A percentile compares a stretch with the other conserved stretches of the same genome.
Conservation (phyloP, 92 coral and sea anemone species). For the Umimayanthus kanabou region DNA sequence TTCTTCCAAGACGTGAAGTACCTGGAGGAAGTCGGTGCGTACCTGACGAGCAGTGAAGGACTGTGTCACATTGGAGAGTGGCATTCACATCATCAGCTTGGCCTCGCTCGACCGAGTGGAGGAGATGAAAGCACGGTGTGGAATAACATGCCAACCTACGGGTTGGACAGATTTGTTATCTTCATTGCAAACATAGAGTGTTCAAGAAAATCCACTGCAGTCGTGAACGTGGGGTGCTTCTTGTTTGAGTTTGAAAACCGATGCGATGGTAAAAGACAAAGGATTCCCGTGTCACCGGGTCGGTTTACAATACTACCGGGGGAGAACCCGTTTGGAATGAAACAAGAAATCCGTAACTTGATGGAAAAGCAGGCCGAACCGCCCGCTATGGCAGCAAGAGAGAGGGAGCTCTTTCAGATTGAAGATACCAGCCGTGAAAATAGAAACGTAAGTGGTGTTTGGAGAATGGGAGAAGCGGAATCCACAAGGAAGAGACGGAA, state of each 20-base stretch:
- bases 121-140: slow-evolving; percentile 92
- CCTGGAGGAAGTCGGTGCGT: slow-evolving; percentile 64
- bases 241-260: slow-evolving; percentile 62
- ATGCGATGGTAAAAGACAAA: slow-evolving; percentile 4
- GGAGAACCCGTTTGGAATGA: slow-evolving; percentile 41
- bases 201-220: background rate
- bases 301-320: slow-evolving; percentile 30
- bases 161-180: slow-evolving; percentile 68
- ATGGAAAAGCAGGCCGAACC: background rate
- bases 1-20: slow-evolving; percentile 83
- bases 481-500: no score
- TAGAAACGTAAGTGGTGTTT: background rate
- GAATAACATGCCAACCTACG: slow-evolving; percentile 78
- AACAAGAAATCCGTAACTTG: background rate
- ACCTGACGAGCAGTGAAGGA: slow-evolving; percentile 67
- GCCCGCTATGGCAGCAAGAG: background rate
- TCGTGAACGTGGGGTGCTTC: slow-evolving; percentile 60
- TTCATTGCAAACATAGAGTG: slow-evolving; percentile 75
- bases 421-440: background rate
- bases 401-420: background rate
- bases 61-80: slow-evolving; percentile 96
- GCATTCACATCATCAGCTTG: slow-evolving; percentile 91
- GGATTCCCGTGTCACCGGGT: slow-evolving; percentile 53
- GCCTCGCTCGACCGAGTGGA: slow-evolving; percentile 73
- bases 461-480: background rate